These are phyloP conservation scores for Trileptium ribeirensis DNA, from an alignment of 2,888 invertebrate species.

Conservation along the genomic window DNA sequence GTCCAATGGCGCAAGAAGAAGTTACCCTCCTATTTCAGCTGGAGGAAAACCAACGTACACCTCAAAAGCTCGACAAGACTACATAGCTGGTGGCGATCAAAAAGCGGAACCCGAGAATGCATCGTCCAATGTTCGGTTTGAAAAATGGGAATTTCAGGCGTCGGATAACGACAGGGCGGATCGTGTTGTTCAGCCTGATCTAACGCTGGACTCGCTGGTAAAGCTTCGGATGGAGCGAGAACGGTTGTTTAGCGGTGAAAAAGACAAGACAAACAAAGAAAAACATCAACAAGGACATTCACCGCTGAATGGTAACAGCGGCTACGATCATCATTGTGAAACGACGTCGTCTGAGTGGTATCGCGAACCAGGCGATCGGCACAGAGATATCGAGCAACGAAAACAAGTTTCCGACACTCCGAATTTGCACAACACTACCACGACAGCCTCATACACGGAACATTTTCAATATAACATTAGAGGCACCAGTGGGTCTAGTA, in stretches of 20 bases:
- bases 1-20: too few relatives aligned
- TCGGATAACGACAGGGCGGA: background rate
- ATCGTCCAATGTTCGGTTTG: background rate
- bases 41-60: background rate
- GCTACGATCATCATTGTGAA: too few relatives aligned
- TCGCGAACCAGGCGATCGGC: background rate
- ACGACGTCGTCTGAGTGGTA: background rate
- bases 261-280: background rate
- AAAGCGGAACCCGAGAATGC: too few relatives aligned
- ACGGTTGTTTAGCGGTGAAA: background rate
- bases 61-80: background rate
- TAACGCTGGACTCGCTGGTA: background rate
- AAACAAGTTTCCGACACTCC: background rate
- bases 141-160: background rate
- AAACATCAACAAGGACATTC: background rate
- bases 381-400: background rate
- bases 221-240: background rate
- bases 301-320: background rate
- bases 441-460: background rate
- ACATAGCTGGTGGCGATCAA: background rate
- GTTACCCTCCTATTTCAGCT: too few relatives aligned
- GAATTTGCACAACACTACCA: background rate
- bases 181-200: background rate
- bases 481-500: background rate
- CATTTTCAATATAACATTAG: background rate